Evolutionary conservation across 2,888 invertebrate genomes (phyloP).

Genomic region (Lamellibrachia columna): DNA sequence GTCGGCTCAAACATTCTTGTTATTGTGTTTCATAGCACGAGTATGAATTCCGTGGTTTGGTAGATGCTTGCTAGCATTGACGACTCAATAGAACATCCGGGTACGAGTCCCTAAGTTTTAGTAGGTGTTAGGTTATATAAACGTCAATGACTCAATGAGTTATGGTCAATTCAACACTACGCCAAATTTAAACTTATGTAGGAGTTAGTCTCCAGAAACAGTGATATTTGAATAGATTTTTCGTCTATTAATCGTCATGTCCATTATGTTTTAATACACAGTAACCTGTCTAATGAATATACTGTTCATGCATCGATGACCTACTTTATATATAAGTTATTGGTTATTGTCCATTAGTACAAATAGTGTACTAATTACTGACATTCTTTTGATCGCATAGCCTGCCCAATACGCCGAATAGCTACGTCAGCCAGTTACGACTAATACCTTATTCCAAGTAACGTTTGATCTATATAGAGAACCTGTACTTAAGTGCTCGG

Average conservation of each 20-base stretch:
- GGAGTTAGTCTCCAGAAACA: background rate
- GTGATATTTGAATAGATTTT: background rate
- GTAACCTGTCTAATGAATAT: background rate
- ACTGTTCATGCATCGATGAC: background rate
- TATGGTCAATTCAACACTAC: background rate
- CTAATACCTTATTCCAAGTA: background rate
- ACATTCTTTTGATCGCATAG: background rate
- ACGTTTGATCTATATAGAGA: background rate
- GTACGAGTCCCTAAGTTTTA: background rate
- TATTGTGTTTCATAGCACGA: too few species aligned
- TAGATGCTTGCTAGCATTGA: background rate
- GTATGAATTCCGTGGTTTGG: background rate
- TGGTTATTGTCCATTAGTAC: background rate
- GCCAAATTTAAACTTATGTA: background rate
- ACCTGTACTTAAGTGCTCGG: background rate
- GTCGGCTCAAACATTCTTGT: too few species aligned
- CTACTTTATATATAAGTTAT: background rate
- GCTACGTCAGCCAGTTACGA: background rate
- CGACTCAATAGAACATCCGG: background rate
- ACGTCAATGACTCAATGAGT: background rate
- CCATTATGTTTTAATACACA: background rate
- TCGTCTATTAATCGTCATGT: too few species aligned
- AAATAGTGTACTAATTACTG: background rate
- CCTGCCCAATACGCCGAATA: background rate
- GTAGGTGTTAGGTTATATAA: background rate